These are phyloP conservation scores for Drosophila paranaensis DNA, from an alignment of 2,888 invertebrate species.

Conservation along the genomic window DNA sequence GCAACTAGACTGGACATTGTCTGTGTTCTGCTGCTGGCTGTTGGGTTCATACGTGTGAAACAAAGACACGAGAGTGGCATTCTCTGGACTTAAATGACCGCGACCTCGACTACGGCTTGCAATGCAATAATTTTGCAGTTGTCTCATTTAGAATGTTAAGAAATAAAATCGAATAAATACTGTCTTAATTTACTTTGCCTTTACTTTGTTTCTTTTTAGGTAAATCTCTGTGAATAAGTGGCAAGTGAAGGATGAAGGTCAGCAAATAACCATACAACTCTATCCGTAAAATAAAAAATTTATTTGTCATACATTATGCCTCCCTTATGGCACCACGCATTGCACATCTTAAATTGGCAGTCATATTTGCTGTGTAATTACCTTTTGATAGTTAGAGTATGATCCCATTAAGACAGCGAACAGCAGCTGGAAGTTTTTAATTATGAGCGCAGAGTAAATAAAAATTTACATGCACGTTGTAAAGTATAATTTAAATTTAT, in stretches of 20 bases:
- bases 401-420: not conserved
- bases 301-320: not conserved
- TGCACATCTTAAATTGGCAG: not conserved
- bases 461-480: constrained; percentile 29
- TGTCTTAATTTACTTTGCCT: no score
- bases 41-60: constrained; percentile 17
- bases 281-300: not conserved
- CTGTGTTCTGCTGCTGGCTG: constrained; percentile 20
- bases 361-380: constrained; percentile 5
- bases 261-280: not conserved
- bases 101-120: constrained; percentile 8
- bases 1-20: constrained; percentile 40
- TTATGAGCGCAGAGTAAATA: constrained; percentile 27
- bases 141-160: not conserved
- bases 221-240: not conserved
- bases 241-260: not conserved
- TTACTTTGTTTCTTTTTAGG: not conserved
- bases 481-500: constrained; percentile 65
- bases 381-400: constrained; percentile 2
- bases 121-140: not conserved
- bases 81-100: constrained; percentile 37
- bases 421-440: constrained; percentile 16
- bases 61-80: not conserved
- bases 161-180: not conserved
- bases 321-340: not conserved